phyloP scores from a whole-genome alignment of 2,797 vertebrate species.

The Thunnus albacares region DNA sequence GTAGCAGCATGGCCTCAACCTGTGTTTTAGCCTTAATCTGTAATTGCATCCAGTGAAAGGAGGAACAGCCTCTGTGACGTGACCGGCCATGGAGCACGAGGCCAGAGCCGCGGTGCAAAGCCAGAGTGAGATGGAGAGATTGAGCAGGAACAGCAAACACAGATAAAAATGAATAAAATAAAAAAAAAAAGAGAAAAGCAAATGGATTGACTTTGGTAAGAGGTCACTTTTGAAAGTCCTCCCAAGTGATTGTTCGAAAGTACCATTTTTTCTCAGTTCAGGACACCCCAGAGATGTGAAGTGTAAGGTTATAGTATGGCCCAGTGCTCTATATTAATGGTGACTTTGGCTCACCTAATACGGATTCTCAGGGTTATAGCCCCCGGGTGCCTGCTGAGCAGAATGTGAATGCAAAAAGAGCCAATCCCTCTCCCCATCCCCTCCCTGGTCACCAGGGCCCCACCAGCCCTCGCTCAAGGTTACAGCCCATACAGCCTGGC shows the following conservation, averaged over 20 bases:
- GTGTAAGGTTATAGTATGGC: slow-evolving; percentile 87
- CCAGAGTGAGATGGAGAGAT: slow-evolving; percentile 70
- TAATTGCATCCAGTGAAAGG: slow-evolving; percentile 73
- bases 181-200: slow-evolving; percentile 66
- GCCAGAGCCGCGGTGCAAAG: slow-evolving; percentile 51
- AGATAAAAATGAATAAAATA: slow-evolving; percentile 73
- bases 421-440: slow-evolving; percentile 72
- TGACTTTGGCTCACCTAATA: slow-evolving; percentile 88
- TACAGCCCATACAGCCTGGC: slow-evolving; percentile 74
- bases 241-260: slow-evolving; percentile 83
- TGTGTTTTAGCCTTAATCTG: slow-evolving; percentile 78
- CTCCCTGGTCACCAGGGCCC: slow-evolving; percentile 80
- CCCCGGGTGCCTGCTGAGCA: slow-evolving; percentile 84
- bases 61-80: slow-evolving; percentile 56
- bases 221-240: slow-evolving; percentile 87
- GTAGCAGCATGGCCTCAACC: slow-evolving; percentile 61
- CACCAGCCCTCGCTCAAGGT: slow-evolving; percentile 83
- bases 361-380: slow-evolving; percentile 88
- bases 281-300: slow-evolving; percentile 86
- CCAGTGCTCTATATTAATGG: slow-evolving; percentile 89
- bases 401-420: slow-evolving; percentile 84
- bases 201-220: slow-evolving; percentile 85
- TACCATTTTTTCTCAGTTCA: slow-evolving; percentile 79
- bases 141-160: slow-evolving; percentile 66
- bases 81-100: slow-evolving; percentile 54